Evolutionary conservation across 2,888 invertebrate species (phyloP).

Genomic region (Brenthis hecate): DNA sequence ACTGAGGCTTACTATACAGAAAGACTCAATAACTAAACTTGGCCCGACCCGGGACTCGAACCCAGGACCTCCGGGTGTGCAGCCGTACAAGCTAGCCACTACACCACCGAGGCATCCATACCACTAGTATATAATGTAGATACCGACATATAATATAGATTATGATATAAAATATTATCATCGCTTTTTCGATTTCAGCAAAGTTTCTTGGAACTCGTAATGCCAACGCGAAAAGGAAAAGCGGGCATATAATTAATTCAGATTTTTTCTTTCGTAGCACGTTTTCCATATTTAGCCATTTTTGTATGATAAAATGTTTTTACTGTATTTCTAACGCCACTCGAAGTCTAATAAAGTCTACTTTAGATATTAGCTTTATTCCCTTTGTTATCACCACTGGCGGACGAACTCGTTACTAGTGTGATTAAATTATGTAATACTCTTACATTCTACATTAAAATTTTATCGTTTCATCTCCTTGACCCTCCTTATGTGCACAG

Average conservation of each 20-base stretch:
- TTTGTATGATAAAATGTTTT: background rate
- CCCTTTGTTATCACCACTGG: constrained; percentile 43
- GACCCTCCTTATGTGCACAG: constrained; percentile 40
- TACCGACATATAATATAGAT: too few species aligned
- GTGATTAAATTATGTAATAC: constrained; percentile 64
- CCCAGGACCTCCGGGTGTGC: too few species aligned
- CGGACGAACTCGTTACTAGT: constrained; percentile 53
- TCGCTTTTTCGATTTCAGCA: too few species aligned
- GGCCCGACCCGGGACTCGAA: too few species aligned
- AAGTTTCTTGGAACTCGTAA: too few species aligned
- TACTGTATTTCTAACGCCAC: constrained; percentile 3
- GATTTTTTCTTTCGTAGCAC: background rate
- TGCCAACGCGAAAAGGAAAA: background rate
- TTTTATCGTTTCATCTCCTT: constrained; percentile 43
- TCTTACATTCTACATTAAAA: constrained; percentile 58
- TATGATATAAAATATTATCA: too few species aligned
- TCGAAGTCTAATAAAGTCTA: background rate
- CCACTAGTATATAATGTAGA: too few species aligned
- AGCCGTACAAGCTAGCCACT: too few species aligned
- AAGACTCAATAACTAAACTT: too few species aligned
- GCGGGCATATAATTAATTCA: background rate
- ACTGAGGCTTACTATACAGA: too few species aligned
- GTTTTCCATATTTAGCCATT: background rate
- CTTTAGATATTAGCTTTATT: constrained; percentile 25
- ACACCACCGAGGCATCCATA: too few species aligned